A percentile compares a stretch with the other conserved stretches of the same genome.
Conservation (phyloP, 2,113 vertebrate genomes). For the Pantherophis guttatus region DNA sequence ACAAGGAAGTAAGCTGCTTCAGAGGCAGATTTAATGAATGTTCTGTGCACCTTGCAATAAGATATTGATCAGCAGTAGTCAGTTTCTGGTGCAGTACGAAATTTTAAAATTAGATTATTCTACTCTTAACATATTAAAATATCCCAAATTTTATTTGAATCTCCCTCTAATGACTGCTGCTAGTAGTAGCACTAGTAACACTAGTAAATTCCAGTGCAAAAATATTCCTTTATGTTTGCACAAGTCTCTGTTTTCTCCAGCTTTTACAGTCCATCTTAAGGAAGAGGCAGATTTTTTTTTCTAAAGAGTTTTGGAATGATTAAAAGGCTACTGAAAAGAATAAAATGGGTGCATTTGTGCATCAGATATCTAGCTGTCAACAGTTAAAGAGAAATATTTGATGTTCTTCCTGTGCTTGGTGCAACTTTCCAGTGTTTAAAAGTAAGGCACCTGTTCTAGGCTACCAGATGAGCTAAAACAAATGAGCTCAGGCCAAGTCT, state of each 20-base stretch:
- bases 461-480: neutral
- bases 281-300: slow-evolving; percentile 30
- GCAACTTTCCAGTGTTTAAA: neutral
- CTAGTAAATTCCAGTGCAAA: neutral
- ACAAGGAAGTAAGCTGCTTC: neutral
- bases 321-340: slow-evolving; percentile 6
- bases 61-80: slow-evolving; percentile 8
- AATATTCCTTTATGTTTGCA: neutral
- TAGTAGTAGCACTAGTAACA: neutral
- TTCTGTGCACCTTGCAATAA: slow-evolving; percentile 2
- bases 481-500: neutral
- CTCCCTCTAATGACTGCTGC: neutral
- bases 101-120: slow-evolving; percentile 5
- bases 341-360: neutral
- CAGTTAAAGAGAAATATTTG: neutral
- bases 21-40: neutral
- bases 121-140: neutral
- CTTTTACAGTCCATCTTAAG: neutral
- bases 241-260: neutral
- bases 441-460: neutral
- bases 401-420: neutral
- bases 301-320: neutral
- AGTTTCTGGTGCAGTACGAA: slow-evolving; percentile 22
- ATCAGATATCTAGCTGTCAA: neutral
- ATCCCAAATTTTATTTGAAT: neutral